Percentiles rank a stretch among this genome's conserved stretches.
phyloP scores from a whole-genome alignment of 35 echinoderm and acorn worm genomes.

The Diadema setosum region DNA sequence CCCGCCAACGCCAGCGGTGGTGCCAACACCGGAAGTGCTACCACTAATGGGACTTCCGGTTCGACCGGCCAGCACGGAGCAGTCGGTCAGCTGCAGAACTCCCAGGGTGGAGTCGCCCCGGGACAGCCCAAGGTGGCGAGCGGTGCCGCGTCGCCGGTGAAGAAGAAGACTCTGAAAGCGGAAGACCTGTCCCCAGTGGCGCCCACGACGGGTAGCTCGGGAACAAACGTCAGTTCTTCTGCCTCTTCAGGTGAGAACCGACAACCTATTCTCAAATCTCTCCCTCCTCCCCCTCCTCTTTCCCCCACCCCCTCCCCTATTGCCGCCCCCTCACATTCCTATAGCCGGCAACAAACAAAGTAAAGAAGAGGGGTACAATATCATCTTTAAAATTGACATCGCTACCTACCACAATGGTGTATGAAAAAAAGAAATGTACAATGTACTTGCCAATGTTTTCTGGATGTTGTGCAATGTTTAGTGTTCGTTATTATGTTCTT shows the following conservation, averaged over 20 bases:
- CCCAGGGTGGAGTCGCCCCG: background rate
- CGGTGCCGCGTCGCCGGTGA: background rate
- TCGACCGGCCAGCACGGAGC: background rate
- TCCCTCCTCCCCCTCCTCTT: background rate
- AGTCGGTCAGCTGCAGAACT: background rate
- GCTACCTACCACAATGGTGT: too few relatives aligned
- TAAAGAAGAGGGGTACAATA: too few relatives aligned
- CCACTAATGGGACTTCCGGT: background rate
- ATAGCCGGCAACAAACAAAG: too few relatives aligned
- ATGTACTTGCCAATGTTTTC: too few relatives aligned
- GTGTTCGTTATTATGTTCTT: too few relatives aligned
- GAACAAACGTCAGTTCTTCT: background rate
- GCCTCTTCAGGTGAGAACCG: background rate
- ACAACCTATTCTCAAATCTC: background rate
- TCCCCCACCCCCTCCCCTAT: background rate
- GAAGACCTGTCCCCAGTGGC: slow-evolving; percentile 44
- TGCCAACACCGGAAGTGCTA: background rate
- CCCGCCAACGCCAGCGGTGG: slow-evolving; percentile 43
- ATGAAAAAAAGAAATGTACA: too few relatives aligned
- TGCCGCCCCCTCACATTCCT: background rate
- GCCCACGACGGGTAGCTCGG: background rate
- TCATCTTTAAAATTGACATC: too few relatives aligned
- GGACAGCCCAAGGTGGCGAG: background rate
- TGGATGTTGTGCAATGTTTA: too few relatives aligned
- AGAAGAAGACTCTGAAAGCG: slow-evolving; percentile 30